phyloP scores from a whole-genome alignment of 2,797 vertebrate genomes.

The Rhinatrema bivittatum region DNA sequence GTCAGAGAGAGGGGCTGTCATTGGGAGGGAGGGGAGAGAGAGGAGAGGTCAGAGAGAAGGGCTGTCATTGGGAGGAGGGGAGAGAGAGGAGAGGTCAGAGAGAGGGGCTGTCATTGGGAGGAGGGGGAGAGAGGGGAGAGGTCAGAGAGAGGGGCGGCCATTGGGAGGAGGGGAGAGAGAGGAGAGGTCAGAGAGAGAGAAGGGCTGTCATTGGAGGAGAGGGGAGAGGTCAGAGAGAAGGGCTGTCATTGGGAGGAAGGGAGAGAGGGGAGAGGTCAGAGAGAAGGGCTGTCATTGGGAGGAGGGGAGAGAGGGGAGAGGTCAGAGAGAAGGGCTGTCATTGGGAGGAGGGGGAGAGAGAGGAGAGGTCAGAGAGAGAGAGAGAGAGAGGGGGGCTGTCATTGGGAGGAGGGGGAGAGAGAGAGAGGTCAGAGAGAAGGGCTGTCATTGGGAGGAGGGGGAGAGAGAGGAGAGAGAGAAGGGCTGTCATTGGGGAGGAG shows the following conservation, averaged over 20 bases:
- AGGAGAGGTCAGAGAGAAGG: neutral
- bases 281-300: too few relatives aligned
- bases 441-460: too few relatives aligned
- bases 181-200: neutral
- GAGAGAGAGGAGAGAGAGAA: neutral
- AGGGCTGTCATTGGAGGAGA: too few relatives aligned
- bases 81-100: too few relatives aligned
- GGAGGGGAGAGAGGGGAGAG: neutral
- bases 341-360: too few relatives aligned
- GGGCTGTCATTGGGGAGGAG: neutral
- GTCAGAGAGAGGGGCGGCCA: too few relatives aligned
- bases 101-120: too few relatives aligned
- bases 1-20: neutral
- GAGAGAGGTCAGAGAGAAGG: neutral
- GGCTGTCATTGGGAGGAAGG: neutral
- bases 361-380: neutral
- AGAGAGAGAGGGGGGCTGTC: neutral
- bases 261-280: neutral
- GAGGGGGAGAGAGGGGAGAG: too few relatives aligned
- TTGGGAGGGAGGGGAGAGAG: too few relatives aligned
- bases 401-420: neutral
- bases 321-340: neutral
- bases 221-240: neutral
- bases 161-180: neutral
- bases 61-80: neutral